Percentiles rank a stretch among this genome's conserved stretches.
Conservation (phyloP, 2,113 vertebrate species). For the Pollimyrus isidori region DNA sequence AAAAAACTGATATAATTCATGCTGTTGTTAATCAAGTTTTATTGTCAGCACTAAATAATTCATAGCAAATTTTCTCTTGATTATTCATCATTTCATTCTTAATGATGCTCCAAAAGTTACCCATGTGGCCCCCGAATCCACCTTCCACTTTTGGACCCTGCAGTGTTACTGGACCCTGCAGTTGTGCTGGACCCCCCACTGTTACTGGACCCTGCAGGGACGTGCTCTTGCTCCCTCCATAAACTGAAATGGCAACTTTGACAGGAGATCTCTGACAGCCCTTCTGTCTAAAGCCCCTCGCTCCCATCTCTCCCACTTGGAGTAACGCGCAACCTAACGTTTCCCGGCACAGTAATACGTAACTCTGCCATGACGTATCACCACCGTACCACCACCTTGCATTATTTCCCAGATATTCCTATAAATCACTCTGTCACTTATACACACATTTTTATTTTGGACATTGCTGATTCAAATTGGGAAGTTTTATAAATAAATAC, state of each 20-base stretch:
- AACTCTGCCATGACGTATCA: background rate
- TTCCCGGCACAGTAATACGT: slow-evolving; percentile 10
- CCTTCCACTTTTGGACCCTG: too few relatives aligned
- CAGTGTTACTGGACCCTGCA: background rate
- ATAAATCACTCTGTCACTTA: slow-evolving; percentile 72
- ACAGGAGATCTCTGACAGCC: background rate
- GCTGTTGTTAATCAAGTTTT: background rate
- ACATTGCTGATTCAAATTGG: slow-evolving; percentile 57
- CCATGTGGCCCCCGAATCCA: background rate
- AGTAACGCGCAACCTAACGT: background rate
- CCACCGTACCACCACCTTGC: slow-evolving; percentile 21
- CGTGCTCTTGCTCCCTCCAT: background rate
- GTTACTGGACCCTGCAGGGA: too few relatives aligned
- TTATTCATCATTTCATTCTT: background rate
- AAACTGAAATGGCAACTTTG: background rate
- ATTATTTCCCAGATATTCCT: slow-evolving; percentile 60
- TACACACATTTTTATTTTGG: slow-evolving; percentile 54
- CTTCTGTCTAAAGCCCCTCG: background rate
- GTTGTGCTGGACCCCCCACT: too few relatives aligned
- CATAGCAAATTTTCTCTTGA: background rate
- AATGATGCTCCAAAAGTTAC: background rate
- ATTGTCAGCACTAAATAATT: background rate
- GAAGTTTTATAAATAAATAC: slow-evolving; percentile 60
- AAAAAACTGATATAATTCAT: background rate
- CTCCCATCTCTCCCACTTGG: slow-evolving; percentile 8